These are phyloP conservation scores for Bombus balteatus DNA, from an alignment of 1,140 invertebrate genomes.

Conservation along the genomic window DNA sequence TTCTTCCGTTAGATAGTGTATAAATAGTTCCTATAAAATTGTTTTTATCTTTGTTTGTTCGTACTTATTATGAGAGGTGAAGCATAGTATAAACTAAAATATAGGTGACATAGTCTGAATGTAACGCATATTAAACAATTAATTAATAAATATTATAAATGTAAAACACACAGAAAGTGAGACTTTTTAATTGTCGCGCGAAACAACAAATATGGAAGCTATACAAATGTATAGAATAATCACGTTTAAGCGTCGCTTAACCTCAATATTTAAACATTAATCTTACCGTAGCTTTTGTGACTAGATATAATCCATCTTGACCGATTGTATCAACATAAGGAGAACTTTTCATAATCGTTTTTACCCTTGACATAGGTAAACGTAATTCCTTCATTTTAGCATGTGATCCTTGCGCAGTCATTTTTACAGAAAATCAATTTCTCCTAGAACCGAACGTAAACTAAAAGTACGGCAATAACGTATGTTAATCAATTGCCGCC, in stretches of 20 bases:
- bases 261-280: neutral
- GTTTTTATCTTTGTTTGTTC: neutral
- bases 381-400: conserved; percentile 77
- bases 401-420: conserved; percentile 73
- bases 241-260: conserved; percentile 23
- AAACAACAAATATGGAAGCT: conserved; percentile 7
- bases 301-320: conserved; percentile 88
- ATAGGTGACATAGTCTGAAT: too few relatives aligned
- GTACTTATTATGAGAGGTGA: neutral
- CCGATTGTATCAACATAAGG: conserved; percentile 91
- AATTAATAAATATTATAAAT: neutral
- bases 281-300: conserved; percentile 89
- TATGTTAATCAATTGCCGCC: neutral
- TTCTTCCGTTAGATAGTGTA: conserved; percentile 85
- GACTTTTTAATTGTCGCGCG: conserved; percentile 9
- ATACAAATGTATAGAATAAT: neutral
- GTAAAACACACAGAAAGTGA: neutral
- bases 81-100: neutral
- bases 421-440: conserved; percentile 53
- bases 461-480: neutral
- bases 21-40: conserved; percentile 85
- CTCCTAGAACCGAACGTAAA: neutral
- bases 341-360: conserved; percentile 94
- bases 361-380: conserved; percentile 88
- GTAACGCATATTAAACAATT: neutral